Percentiles rank a stretch among this genome's conserved stretches.
These are phyloP conservation scores for Carettochelys insculpta DNA, from an alignment of 2,113 vertebrate species.

Conservation along the genomic window DNA sequence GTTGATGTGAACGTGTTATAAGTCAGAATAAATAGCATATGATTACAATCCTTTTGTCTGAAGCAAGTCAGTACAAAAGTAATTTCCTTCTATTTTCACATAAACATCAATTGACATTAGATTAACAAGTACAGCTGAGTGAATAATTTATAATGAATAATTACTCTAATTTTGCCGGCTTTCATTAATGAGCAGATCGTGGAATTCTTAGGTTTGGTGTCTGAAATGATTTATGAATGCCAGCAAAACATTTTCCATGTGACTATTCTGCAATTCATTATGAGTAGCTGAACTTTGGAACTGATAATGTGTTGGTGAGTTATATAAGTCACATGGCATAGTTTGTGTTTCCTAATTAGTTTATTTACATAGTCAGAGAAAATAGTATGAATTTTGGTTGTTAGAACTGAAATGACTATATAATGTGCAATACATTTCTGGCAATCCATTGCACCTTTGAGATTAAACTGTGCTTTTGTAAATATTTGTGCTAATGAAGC, in stretches of 20 bases:
- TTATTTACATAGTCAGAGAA: slow-evolving; percentile 43
- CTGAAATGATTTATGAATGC: slow-evolving; percentile 29
- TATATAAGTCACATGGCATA: background rate
- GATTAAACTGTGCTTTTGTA: background rate
- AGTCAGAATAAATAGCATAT: background rate
- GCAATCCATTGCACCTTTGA: slow-evolving; percentile 30
- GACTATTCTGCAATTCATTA: background rate
- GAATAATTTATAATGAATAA: slow-evolving; percentile 27
- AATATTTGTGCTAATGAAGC: background rate
- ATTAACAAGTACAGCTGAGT: slow-evolving; percentile 10
- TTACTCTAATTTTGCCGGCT: slow-evolving; percentile 45
- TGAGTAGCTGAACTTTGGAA: slow-evolving; percentile 11
- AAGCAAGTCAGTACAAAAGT: background rate
- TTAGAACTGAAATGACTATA: slow-evolving; percentile 4
- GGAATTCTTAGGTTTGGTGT: background rate
- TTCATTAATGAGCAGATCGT: background rate
- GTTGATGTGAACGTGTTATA: background rate
- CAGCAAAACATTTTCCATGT: slow-evolving; percentile 13
- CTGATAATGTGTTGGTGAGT: slow-evolving; percentile 3
- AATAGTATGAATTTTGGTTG: slow-evolving; percentile 2
- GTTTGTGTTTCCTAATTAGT: slow-evolving; percentile 39
- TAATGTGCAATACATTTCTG: background rate
- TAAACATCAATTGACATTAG: slow-evolving; percentile 4
- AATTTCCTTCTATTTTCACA: slow-evolving; percentile 7
- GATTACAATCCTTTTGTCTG: background rate